phyloP scores from a whole-genome alignment of 2,113 vertebrate genomes.

The Copsychus sechellarum region DNA sequence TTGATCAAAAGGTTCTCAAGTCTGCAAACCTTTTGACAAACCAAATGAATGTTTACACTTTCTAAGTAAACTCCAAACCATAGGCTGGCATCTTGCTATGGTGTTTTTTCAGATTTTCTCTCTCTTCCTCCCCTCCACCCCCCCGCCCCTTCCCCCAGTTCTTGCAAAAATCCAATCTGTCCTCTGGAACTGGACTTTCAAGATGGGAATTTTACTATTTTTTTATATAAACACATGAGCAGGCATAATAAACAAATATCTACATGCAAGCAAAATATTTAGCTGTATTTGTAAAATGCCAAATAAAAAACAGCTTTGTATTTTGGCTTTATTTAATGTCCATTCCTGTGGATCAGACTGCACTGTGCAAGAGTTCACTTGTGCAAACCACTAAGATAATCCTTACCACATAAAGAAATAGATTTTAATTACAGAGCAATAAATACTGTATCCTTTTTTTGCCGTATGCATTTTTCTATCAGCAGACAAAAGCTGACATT shows the following conservation, averaged over 20 bases:
- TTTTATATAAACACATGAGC: not conserved
- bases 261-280: not conserved
- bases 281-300: not conserved
- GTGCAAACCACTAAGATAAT: constrained; percentile 21
- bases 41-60: not conserved
- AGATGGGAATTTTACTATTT: not conserved
- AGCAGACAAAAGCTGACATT: constrained; percentile 55
- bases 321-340: not conserved
- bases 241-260: not conserved
- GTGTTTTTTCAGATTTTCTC: not conserved
- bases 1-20: constrained; percentile 52
- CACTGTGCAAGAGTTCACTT: not conserved
- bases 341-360: not conserved
- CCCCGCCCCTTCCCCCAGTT: not conserved
- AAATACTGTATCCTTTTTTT: constrained; percentile 18
- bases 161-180: not conserved
- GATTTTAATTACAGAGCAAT: constrained; percentile 20
- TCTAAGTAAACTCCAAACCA: constrained; percentile 12
- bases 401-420: constrained; percentile 1
- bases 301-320: not conserved
- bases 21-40: constrained; percentile 43
- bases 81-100: not conserved
- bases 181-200: not conserved
- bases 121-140: not conserved
- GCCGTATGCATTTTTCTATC: constrained; percentile 1